Evolutionary conservation across 2,797 vertebrate genomes (phyloP).

Genomic region (Anabacerthia variegaticeps): DNA sequence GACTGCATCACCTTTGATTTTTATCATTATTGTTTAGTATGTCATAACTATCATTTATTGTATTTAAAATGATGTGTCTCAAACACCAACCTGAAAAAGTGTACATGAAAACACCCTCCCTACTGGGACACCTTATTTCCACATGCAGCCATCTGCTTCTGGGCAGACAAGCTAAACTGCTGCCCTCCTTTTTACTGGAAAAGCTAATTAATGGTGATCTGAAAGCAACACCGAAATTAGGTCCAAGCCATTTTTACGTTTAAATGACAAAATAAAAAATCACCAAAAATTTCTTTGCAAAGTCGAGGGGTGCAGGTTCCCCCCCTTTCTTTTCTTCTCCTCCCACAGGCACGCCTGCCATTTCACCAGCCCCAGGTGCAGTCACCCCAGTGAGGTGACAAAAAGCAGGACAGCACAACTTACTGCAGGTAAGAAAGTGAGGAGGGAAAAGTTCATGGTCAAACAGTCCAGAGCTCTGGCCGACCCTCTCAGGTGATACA

Average conservation of each 20-base stretch:
- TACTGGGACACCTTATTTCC: neutral
- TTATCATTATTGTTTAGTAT: neutral
- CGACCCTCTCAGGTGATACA: neutral
- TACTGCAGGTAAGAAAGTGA: neutral
- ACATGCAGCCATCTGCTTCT: conserved; percentile 20
- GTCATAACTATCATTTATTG: neutral
- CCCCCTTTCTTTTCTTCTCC: neutral
- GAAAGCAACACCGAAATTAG: neutral
- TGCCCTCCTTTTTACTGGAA: neutral
- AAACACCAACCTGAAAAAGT: neutral
- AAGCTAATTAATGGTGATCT: conserved; percentile 2
- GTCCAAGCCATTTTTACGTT: neutral
- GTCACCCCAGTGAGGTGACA: neutral
- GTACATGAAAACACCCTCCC: neutral
- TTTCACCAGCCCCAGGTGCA: neutral
- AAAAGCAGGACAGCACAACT: neutral
- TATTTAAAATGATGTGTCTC: neutral
- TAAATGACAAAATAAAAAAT: neutral
- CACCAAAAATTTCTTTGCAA: neutral
- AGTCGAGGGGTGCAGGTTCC: neutral
- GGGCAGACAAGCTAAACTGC: neutral
- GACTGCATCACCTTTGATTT: neutral
- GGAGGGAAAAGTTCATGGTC: neutral
- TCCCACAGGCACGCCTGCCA: neutral
- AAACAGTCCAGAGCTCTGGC: neutral